Evolutionary conservation across 2,797 vertebrate species (phyloP).

Genomic region (Hemitrygon akajei): DNA sequence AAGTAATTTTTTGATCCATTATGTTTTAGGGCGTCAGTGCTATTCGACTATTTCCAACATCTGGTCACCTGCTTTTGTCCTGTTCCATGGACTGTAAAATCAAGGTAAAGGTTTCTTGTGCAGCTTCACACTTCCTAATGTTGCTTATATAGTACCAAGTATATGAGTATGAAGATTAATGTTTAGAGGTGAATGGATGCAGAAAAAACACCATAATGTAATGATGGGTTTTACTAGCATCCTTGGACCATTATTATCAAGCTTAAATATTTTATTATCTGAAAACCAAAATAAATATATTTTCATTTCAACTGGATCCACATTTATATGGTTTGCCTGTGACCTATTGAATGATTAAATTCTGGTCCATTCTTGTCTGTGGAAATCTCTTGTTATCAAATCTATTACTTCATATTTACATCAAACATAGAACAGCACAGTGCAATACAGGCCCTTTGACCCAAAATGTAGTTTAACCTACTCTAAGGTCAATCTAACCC

Average conservation of each 20-base stretch:
- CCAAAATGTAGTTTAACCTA: too few relatives aligned
- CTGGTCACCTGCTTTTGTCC: conserved; percentile 87
- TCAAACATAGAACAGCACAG: too few relatives aligned
- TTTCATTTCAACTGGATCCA: background rate
- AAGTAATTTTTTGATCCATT: conserved; percentile 38
- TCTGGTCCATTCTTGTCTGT: background rate
- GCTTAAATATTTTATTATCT: background rate
- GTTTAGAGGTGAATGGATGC: background rate
- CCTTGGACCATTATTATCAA: background rate
- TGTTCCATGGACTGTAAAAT: conserved; percentile 98
- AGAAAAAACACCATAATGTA: background rate
- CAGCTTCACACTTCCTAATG: background rate
- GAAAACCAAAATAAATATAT: conserved; percentile 8
- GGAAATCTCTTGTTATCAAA: background rate
- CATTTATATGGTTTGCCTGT: background rate
- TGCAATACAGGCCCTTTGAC: too few relatives aligned
- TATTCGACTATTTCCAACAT: conserved; percentile 83
- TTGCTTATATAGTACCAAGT: background rate
- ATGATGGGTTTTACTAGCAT: background rate
- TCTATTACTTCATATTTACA: background rate
- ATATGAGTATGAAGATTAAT: background rate
- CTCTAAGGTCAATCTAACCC: too few relatives aligned
- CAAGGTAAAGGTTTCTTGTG: conserved; percentile 66
- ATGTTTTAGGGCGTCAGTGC: conserved; percentile 85
- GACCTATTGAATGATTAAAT: background rate